phyloP scores from a whole-genome alignment of 2,797 vertebrate genomes.

The Euthynnus affinis region DNA sequence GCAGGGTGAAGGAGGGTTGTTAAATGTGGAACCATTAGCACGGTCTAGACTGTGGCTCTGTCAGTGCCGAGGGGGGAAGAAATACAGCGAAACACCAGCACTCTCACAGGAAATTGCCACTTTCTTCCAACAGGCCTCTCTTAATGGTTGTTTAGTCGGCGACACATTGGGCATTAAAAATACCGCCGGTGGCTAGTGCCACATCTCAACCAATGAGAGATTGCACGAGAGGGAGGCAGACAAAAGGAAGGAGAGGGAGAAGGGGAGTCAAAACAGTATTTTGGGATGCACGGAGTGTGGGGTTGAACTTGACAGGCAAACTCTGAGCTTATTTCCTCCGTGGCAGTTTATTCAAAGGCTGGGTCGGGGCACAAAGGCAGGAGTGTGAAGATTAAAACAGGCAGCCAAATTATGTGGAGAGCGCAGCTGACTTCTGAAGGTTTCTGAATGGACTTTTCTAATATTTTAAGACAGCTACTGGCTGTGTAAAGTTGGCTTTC shows the following conservation, averaged over 20 bases:
- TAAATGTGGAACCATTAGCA: constrained; percentile 74
- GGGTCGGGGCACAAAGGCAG: constrained; percentile 13
- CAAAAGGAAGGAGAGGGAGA: constrained; percentile 2
- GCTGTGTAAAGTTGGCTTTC: constrained; percentile 14
- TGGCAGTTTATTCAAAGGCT: constrained; percentile 42
- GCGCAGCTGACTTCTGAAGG: constrained; percentile 3
- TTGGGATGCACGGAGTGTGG: constrained; percentile 23
- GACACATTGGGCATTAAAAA: constrained; percentile 70
- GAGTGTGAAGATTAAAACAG: constrained; percentile 37
- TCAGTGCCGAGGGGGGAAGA: constrained; percentile 57
- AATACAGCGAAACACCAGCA: constrained; percentile 59
- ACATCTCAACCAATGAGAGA: constrained; percentile 57
- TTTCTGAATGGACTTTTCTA: constrained; percentile 12
- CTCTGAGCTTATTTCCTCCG: constrained; percentile 47
- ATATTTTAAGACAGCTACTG: constrained; percentile 10
- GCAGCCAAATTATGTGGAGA: constrained; percentile 26
- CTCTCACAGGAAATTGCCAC: constrained; percentile 78
- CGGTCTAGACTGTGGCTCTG: constrained; percentile 68
- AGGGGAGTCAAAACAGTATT: constrained; percentile 1
- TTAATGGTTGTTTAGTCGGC: constrained; percentile 76
- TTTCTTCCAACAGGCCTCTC: constrained; percentile 63
- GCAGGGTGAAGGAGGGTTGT: constrained; percentile 45
- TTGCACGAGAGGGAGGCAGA: constrained; percentile 22
- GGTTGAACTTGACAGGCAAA: constrained; percentile 30
- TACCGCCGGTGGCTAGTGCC: constrained; percentile 49